Evolutionary conservation across 2,888 invertebrate genomes (phyloP), one percentile per base, ranked within the genome.

Genomic region (Arge pagana): DNA sequence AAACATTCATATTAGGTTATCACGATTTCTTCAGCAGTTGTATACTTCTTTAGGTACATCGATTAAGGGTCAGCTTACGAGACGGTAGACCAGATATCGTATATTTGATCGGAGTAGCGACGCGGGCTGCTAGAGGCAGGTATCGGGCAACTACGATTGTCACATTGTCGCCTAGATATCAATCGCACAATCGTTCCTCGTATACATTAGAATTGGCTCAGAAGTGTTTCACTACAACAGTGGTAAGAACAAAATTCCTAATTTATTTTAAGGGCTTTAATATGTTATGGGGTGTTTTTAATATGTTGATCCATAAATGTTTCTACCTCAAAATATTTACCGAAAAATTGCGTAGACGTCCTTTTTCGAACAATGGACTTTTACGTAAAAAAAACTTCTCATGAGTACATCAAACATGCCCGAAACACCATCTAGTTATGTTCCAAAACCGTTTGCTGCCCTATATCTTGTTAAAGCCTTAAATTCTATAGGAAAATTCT

Each of bases 131-230:
- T 0, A 85, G 91, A 63, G 96, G 95, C 30, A 84, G 91, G 63
- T 96, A 97, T 80, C 83, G 90, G 6, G 87, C 89, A 68, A 96
- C 97, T 23, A 91, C 89, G 72, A 90, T 98, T 63, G 90, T 96
- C 24, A 94, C 94, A 4, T 84, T 98, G 63, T 90, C 95, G 11
- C 96, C 98, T 28, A 83, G 96, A 60, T 97, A 90, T 79, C 92
- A 95, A 77, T 80, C 98, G 52, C 92, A 96, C 78, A 99, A 99
- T 79, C 87, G 89, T 74, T 93, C 85, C 0, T 79, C 80, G 3
- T 80, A 79, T 62, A 86, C 85, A 48, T 80, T 99, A 63, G 88
- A 93, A 70, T 89, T 98, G 73, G 89, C 94, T 48, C 98, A 99
- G 79, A 85, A 87, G 70, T 93, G 90, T 77, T 87, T 89, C 64